Base-by-base conservation (phyloP, 2,888 invertebrate species). In the Parnassius mnemosyne region DNA sequence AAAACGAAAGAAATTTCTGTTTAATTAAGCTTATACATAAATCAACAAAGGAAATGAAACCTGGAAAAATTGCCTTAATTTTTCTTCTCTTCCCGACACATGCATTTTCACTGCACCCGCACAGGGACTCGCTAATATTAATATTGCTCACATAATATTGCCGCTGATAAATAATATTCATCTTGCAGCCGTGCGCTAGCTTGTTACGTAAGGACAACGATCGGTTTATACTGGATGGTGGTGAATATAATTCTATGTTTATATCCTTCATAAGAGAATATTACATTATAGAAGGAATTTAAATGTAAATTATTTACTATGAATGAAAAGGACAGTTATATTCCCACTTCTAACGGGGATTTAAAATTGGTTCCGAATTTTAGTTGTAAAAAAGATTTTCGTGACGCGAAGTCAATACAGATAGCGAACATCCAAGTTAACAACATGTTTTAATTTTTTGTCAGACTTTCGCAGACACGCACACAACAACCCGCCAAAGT, bases 121-220 rank as follows among this genome's bases (percentile, higher is more conserved):
- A 10, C 46, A 42, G 61, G 47, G 57, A 54, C 59, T 46, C 41
- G 59, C 49, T 43, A 60, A 64, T 53, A 64, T 64, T 60, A 64
- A 64, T 64, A 57, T 57, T 50, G 46, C 60, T 57, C 53, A 64
- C 53, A 64, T 64, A 57, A 64, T 64, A 64, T 64, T 42, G 50
- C 64, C 47, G 16, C 56, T 54, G 54, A 65, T 61, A 63, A 62
- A 58, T 62, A 65, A 69, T 69, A 67, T 66, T 61, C 62, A 41
- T 13, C 42, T 57, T 47, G 65, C 62, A 60, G 51, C 57, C 53
- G 53, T 52, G 51, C 55, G 58, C 46, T 53, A 34, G 65, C 16
- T 52, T 65, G 55, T 65, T 66, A 64, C 53, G 54, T 54, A 62
- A 60, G 16, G 53, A 60, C 61, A 56, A 42, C 44, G 58, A 65